These are phyloP conservation scores for Probaryconus sp. DNA, from an alignment of 1,140 invertebrate genomes.

Conservation along the genomic window DNA sequence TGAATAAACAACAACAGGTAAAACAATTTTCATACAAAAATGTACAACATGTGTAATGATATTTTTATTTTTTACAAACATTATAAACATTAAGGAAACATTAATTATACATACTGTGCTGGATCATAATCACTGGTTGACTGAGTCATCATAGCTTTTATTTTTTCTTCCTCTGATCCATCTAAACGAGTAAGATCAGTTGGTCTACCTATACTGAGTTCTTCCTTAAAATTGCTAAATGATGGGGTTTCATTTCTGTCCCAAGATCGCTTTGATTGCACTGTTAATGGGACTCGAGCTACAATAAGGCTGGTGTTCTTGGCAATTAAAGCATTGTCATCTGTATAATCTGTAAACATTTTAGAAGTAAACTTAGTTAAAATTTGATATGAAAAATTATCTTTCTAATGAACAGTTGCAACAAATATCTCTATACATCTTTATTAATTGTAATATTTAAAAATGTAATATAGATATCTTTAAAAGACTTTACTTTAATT, in stretches of 20 bases:
- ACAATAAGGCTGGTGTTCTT: conserved; percentile 99
- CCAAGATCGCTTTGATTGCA: conserved; percentile 88
- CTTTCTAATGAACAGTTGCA: no score
- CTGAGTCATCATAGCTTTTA: conserved; percentile 97
- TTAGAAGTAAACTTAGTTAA: conserved; percentile 9
- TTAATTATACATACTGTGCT: conserved; percentile 85
- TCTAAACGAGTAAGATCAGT: conserved; percentile 93
- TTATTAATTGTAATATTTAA: no score
- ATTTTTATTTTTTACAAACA: background rate
- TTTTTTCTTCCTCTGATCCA: conserved; percentile 97
- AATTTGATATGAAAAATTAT: background rate
- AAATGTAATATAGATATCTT: no score
- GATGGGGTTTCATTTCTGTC: conserved; percentile 77
- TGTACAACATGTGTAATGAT: no score
- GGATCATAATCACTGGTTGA: conserved; percentile 98
- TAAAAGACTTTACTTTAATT: no score
- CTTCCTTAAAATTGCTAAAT: conserved; percentile 79
- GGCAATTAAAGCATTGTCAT: conserved; percentile 93
- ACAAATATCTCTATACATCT: no score
- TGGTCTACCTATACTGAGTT: conserved; percentile 80
- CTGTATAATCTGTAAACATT: conserved; percentile 88
- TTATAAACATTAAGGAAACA: background rate
- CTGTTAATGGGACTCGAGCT: conserved; percentile 88
- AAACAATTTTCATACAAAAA: no score
- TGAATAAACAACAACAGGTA: no score